phyloP scores from a whole-genome alignment of 1,140 invertebrate genomes.

The Aethina tumida region DNA sequence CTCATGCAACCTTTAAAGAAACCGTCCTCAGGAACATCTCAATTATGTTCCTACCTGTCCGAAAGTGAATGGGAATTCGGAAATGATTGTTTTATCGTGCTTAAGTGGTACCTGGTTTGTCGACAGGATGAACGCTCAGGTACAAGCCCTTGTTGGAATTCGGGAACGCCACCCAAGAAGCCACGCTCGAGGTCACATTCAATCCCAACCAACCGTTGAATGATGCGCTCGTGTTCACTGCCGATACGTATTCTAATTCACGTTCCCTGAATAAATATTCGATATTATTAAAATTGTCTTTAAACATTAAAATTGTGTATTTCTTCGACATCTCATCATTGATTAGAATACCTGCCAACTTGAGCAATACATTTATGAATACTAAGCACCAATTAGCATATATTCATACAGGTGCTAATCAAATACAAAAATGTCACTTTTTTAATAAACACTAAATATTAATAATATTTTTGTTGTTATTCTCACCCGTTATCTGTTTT shows the following conservation, averaged over 20 bases:
- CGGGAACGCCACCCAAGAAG: conserved; percentile 67
- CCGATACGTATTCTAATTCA: conserved; percentile 54
- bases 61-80: neutral
- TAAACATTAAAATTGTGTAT: no score
- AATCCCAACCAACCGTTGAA: conserved; percentile 69
- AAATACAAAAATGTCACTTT: no score
- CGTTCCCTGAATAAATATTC: conserved; percentile 41
- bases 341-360: no score
- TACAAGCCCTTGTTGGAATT: conserved; percentile 81
- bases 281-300: conserved; percentile 7
- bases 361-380: no score
- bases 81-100: neutral
- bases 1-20: conserved; percentile 1
- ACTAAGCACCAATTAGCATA: no score
- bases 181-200: conserved; percentile 63
- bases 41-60: neutral
- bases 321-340: no score
- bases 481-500: conserved; percentile 46
- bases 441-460: no score
- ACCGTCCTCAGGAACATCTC: neutral
- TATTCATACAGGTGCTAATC: no score
- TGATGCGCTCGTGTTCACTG: conserved; percentile 50
- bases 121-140: conserved; percentile 63
- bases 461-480: no score
- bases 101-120: conserved; percentile 46